Evolutionary conservation across 30 jellyfish, hydroid and myxozoan genomes (phyloP).

Genomic region (Catostylus mosaicus): DNA sequence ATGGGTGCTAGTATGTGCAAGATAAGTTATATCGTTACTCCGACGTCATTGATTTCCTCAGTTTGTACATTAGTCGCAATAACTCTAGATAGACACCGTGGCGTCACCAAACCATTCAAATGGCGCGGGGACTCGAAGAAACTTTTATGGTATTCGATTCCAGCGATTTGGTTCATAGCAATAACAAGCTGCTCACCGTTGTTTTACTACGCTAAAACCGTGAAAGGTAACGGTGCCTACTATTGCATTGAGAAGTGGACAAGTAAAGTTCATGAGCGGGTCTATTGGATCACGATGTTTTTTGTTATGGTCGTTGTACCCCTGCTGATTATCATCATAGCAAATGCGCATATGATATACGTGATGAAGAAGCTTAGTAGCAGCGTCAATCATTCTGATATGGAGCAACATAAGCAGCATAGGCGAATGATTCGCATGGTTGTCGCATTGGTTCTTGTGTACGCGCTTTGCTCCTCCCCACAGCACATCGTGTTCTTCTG

Average conservation of each 20-base stretch:
- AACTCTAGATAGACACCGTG: constrained; percentile 94
- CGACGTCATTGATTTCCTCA: constrained; percentile 80
- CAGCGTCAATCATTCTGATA: constrained; percentile 30
- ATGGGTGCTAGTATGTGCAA: constrained; percentile 90
- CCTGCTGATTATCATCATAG: constrained; percentile 59
- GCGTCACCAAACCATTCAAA: constrained; percentile 83
- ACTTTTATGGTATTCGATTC: constrained; percentile 55
- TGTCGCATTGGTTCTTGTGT: constrained; percentile 83
- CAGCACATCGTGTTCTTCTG: constrained; percentile 91
- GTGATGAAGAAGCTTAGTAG: constrained; percentile 26
- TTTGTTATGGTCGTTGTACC: constrained; percentile 68
- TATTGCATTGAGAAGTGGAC: constrained; percentile 86
- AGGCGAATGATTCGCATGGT: constrained; percentile 94
- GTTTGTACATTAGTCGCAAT: constrained; percentile 93
- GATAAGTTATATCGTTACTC: constrained; percentile 52
- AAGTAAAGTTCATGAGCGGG: background rate
- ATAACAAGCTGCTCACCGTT: constrained; percentile 72
- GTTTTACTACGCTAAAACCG: constrained; percentile 35
- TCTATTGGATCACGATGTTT: constrained; percentile 86
- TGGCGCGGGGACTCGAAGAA: constrained; percentile 93
- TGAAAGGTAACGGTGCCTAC: constrained; percentile 10
- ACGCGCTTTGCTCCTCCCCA: constrained; percentile 86
- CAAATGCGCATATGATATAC: constrained; percentile 79
- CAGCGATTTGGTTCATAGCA: constrained; percentile 88
- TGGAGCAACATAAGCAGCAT: constrained; percentile 68